Percentiles rank a stretch among this genome's conserved stretches.
These are phyloP conservation scores for Motacilla tschutschensis DNA, from an alignment of 2,113 vertebrate genomes.

Conservation along the genomic window DNA sequence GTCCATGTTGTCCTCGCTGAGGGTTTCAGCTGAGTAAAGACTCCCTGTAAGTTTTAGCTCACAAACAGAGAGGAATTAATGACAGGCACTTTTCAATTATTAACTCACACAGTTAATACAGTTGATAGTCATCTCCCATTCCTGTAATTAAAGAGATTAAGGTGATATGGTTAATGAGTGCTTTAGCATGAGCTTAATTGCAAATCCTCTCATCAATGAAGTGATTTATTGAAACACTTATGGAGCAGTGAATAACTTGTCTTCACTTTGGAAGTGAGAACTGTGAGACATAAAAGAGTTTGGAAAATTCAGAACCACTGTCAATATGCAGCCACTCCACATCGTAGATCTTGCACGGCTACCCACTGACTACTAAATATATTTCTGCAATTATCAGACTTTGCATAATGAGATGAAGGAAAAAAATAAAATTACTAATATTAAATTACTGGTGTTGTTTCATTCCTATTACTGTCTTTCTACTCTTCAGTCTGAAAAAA, in stretches of 20 bases:
- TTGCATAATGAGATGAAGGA: neutral
- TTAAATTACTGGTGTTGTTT: neutral
- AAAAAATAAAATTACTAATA: neutral
- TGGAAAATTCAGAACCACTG: neutral
- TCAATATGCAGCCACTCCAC: neutral
- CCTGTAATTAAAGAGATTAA: constrained; percentile 34
- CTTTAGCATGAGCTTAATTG: constrained; percentile 31
- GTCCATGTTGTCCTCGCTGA: neutral
- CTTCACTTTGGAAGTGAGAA: neutral
- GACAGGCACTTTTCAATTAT: constrained; percentile 17
- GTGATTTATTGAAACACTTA: constrained; percentile 1
- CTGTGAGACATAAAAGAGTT: neutral
- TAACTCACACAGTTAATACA: neutral
- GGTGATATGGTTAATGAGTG: constrained; percentile 20
- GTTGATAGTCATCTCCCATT: neutral
- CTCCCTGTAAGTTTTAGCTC: neutral
- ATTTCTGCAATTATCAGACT: neutral
- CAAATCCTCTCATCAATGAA: constrained; percentile 21
- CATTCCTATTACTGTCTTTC: neutral
- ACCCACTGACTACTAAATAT: neutral
- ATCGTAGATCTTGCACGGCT: neutral
- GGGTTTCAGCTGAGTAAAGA: neutral
- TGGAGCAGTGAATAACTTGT: neutral
- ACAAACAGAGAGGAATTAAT: neutral
- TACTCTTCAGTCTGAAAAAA: neutral